Evolutionary conservation across 2,113 vertebrate genomes (phyloP).

Genomic region (Reinhardtius hippoglossoides): DNA sequence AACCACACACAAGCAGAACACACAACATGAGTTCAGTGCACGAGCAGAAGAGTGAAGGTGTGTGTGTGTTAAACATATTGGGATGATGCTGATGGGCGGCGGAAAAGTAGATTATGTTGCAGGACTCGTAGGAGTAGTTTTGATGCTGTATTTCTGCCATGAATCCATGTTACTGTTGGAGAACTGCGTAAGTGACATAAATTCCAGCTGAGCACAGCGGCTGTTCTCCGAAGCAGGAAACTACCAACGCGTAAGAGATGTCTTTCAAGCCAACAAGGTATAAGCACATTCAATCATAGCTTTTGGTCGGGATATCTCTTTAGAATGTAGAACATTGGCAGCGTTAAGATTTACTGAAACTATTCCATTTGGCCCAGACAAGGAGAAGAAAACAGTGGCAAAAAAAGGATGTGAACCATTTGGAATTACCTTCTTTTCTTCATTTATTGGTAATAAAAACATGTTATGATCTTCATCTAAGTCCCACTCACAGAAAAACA

Average conservation of each 20-base stretch:
- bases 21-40: slow-evolving; percentile 1
- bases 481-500: too few species aligned
- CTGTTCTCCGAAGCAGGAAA: neutral
- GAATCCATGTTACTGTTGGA: slow-evolving; percentile 5
- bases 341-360: neutral
- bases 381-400: neutral
- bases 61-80: neutral
- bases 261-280: neutral
- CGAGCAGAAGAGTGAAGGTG: slow-evolving; percentile 7
- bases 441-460: neutral
- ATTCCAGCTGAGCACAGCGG: slow-evolving; percentile 5
- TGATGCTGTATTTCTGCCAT: slow-evolving; percentile 14
- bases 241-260: neutral
- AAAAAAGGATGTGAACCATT: neutral
- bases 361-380: neutral
- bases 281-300: slow-evolving; percentile 1
- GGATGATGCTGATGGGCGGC: slow-evolving; percentile 2
- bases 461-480: too few species aligned
- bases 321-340: neutral
- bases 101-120: slow-evolving; percentile 15
- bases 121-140: slow-evolving; percentile 3
- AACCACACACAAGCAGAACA: neutral
- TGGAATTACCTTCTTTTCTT: neutral
- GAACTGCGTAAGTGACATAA: neutral
- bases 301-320: neutral